Conservation (phyloP, 2,888 invertebrate species). For the Mongoloraphidia duomilia region DNA sequence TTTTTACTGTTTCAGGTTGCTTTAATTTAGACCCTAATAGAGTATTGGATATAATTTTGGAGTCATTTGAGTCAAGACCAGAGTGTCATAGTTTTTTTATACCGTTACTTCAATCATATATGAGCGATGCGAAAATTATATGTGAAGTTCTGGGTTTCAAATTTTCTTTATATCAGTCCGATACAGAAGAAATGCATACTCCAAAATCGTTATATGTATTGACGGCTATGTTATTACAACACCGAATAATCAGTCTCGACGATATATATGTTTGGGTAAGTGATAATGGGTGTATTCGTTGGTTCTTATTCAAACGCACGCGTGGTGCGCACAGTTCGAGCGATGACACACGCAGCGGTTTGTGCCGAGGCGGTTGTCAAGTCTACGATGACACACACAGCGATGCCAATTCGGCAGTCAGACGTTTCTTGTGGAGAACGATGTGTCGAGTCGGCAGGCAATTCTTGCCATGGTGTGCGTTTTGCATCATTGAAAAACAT, state of each 20-base stretch:
- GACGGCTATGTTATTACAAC: constrained; percentile 78
- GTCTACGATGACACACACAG: too few species aligned
- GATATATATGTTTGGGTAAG: constrained; percentile 85
- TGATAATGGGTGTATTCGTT: constrained; percentile 12
- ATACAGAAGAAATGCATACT: constrained; percentile 43
- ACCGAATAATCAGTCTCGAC: constrained; percentile 70
- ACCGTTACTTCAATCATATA: constrained; percentile 72
- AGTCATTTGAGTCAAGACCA: constrained; percentile 85
- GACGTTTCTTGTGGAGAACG: too few species aligned
- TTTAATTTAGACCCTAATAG: constrained; percentile 98
- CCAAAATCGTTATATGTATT: constrained; percentile 78
- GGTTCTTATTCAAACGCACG: too few species aligned
- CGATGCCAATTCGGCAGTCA: too few species aligned
- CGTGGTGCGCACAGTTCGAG: too few species aligned
- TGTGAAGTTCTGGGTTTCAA: constrained; percentile 94
- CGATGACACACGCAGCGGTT: too few species aligned
- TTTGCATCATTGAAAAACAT: too few species aligned
- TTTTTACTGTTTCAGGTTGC: constrained; percentile 54
- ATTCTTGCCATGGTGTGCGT: too few species aligned
- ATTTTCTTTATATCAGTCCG: constrained; percentile 53
- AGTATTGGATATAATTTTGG: constrained; percentile 89
- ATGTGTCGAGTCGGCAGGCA: too few species aligned
- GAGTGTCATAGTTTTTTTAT: constrained; percentile 70
- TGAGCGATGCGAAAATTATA: constrained; percentile 75
- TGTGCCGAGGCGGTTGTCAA: too few species aligned